Conservation (phyloP, 2,797 vertebrate species). For the Notoglanidium macrostoma region DNA sequence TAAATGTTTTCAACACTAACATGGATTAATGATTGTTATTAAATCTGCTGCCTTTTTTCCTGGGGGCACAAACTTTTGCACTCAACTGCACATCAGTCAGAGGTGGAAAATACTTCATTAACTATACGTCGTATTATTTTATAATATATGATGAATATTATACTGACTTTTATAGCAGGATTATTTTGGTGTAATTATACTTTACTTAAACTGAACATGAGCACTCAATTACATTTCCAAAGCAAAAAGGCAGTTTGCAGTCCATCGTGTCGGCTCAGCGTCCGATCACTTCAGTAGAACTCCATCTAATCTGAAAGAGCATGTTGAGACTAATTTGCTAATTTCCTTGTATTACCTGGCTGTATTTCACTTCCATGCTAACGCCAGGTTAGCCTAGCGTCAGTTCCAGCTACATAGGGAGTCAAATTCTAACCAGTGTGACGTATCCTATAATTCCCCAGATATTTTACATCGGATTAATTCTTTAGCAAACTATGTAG, state of each 20-base stretch:
- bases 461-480: not conserved
- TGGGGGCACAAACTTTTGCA: not conserved
- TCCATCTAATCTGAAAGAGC: not conserved
- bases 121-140: too few species aligned
- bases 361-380: not conserved
- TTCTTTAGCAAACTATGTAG: not conserved
- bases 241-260: not conserved
- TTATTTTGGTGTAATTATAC: too few species aligned
- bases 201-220: too few species aligned
- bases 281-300: not conserved
- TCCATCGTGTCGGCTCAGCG: not conserved
- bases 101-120: too few species aligned
- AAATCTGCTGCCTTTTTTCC: not conserved
- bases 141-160: too few species aligned
- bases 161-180: too few species aligned
- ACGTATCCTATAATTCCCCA: not conserved
- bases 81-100: not conserved
- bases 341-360: not conserved
- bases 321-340: not conserved
- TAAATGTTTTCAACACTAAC: not conserved
- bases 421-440: not conserved
- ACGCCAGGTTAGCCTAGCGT: not conserved
- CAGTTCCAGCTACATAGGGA: not conserved
- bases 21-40: not conserved
- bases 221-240: not conserved